A percentile compares a stretch with the other conserved stretches of the same genome.
These are phyloP conservation scores for Melanotaenia parkinsoni DNA, from an alignment of 2,797 vertebrate genomes.

Conservation along the genomic window DNA sequence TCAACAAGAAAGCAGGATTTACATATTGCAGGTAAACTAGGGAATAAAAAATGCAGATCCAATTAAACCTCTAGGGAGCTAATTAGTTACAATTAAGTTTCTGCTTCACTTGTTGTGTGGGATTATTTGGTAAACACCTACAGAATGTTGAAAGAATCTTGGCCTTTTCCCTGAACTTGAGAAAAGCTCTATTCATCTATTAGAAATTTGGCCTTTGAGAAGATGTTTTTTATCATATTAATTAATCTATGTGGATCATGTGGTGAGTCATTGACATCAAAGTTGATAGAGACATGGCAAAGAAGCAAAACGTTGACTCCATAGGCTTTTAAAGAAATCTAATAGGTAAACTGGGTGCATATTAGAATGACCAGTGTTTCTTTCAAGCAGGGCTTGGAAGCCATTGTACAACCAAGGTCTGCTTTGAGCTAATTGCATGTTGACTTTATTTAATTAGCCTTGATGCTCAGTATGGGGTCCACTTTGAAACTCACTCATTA, in stretches of 20 bases:
- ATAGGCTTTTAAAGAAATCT: constrained; percentile 30
- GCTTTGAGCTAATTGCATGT: constrained; percentile 67
- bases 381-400: constrained; percentile 54
- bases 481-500: constrained; percentile 58
- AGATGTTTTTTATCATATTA: constrained; percentile 62
- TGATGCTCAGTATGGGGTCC: constrained; percentile 59
- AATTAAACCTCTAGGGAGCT: constrained; percentile 87
- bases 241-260: constrained; percentile 68
- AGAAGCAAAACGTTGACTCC: constrained; percentile 31
- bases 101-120: constrained; percentile 88
- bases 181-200: constrained; percentile 66
- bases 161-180: constrained; percentile 80
- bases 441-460: constrained; percentile 71
- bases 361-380: constrained; percentile 39
- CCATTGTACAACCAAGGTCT: constrained; percentile 50
- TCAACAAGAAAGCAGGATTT: constrained; percentile 79
- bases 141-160: constrained; percentile 83
- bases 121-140: constrained; percentile 87
- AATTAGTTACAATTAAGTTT: constrained; percentile 90
- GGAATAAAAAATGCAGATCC: constrained; percentile 87
- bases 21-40: constrained; percentile 87
- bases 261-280: constrained; percentile 70
- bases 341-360: constrained; percentile 45
- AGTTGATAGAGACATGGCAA: constrained; percentile 48
- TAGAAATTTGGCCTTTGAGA: constrained; percentile 62